phyloP scores from a whole-genome alignment of 2,888 invertebrate species.

The Drosophila nr. perissopoda region DNA sequence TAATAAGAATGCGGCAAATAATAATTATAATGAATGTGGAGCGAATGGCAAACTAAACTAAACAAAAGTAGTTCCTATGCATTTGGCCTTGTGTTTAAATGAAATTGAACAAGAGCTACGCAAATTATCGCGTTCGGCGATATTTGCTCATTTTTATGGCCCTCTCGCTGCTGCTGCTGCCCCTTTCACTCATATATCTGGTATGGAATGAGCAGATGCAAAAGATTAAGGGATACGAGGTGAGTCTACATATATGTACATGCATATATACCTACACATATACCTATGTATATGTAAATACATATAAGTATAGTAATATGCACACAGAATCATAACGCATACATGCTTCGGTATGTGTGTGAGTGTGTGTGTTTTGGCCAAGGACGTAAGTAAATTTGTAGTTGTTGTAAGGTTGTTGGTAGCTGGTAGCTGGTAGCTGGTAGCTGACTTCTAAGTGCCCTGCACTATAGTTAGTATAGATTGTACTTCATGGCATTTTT shows the following conservation, averaged over 20 bases:
- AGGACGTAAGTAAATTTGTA: conserved; percentile 35
- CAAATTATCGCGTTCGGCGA: conserved; percentile 85
- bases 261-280: background rate
- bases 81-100: conserved; percentile 80
- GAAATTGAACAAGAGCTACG: conserved; percentile 83
- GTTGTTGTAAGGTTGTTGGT: conserved; percentile 26
- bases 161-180: conserved; percentile 84
- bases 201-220: conserved; percentile 85
- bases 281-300: background rate
- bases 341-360: conserved; percentile 4
- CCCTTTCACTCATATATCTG: conserved; percentile 84
- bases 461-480: conserved; percentile 23
- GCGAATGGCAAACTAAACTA: conserved; percentile 30
- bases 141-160: conserved; percentile 85
- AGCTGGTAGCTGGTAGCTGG: conserved; percentile 22
- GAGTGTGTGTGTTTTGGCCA: conserved; percentile 34
- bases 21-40: conserved; percentile 12
- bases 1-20: conserved; percentile 24
- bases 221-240: conserved; percentile 85
- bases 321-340: conserved; percentile 1
- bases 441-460: conserved; percentile 44
- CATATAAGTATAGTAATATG: conserved; percentile 1
- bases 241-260: conserved; percentile 53
- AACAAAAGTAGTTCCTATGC: conserved; percentile 69
- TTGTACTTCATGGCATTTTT: conserved; percentile 11